A percentile compares a stretch with the other conserved stretches of the same genome.
Evolutionary conservation across 2,888 invertebrate genomes (phyloP).

Genomic region (Orthosia cruda): DNA sequence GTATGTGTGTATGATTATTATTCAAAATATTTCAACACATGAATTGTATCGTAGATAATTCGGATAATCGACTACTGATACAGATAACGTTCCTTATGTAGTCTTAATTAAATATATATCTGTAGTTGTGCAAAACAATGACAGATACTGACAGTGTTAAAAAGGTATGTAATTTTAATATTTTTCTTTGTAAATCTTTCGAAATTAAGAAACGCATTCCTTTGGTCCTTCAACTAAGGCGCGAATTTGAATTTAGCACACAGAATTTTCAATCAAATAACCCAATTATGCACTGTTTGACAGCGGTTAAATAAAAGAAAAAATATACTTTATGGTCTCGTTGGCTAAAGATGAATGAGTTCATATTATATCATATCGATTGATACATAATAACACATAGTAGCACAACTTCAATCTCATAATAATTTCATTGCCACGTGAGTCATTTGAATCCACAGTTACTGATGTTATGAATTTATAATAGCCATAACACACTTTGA

Average conservation of each 20-base stretch:
- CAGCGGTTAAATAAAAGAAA: neutral
- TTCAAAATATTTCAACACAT: neutral
- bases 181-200: neutral
- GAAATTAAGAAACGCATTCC: neutral
- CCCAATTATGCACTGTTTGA: neutral
- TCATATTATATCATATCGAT: constrained; percentile 25
- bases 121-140: constrained; percentile 8
- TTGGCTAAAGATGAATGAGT: neutral
- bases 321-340: neutral
- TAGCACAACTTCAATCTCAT: constrained; percentile 10
- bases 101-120: neutral
- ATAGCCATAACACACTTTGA: neutral
- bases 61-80: constrained; percentile 27
- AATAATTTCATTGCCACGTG: constrained; percentile 30
- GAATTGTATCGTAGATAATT: constrained; percentile 16
- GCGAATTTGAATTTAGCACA: neutral
- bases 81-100: constrained; percentile 30
- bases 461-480: neutral
- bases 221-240: neutral
- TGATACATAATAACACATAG: neutral
- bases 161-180: constrained; percentile 35
- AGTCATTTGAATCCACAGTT: constrained; percentile 6
- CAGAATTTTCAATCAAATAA: neutral
- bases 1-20: neutral
- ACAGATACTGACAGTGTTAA: constrained; percentile 11